Conservation (phyloP, 2,113 vertebrate genomes). For the Lycaon pictus region DNA sequence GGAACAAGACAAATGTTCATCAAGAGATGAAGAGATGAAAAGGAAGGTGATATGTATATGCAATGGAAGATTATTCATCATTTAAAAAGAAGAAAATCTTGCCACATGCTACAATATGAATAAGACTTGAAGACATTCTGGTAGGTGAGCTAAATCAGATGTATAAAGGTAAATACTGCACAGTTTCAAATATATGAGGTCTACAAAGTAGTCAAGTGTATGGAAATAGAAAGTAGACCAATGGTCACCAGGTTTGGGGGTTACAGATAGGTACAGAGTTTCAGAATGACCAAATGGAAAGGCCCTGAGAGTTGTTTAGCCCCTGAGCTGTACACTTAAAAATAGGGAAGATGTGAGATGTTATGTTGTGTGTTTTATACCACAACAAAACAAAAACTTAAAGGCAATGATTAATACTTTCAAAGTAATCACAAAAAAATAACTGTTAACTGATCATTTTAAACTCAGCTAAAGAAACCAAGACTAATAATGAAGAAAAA, state of each 20-base stretch:
- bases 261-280: rapidly evolving
- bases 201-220: neutral
- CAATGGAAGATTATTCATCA: neutral
- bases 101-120: neutral
- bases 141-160: neutral
- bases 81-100: neutral
- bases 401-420: neutral
- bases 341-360: neutral
- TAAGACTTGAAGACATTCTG: neutral
- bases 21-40: neutral
- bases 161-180: neutral
- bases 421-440: neutral
- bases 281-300: neutral
- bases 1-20: neutral
- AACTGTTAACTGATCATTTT: neutral
- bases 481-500: neutral
- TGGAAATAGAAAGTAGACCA: neutral
- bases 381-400: neutral
- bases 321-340: neutral
- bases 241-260: neutral
- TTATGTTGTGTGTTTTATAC: neutral
- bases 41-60: neutral
- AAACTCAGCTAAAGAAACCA: neutral
- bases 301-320: neutral
- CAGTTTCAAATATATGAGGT: neutral